Percentiles rank a stretch among this genome's conserved stretches.
These are phyloP conservation scores for Aricia agestis DNA, from an alignment of 1,140 invertebrate genomes.

Conservation along the genomic window DNA sequence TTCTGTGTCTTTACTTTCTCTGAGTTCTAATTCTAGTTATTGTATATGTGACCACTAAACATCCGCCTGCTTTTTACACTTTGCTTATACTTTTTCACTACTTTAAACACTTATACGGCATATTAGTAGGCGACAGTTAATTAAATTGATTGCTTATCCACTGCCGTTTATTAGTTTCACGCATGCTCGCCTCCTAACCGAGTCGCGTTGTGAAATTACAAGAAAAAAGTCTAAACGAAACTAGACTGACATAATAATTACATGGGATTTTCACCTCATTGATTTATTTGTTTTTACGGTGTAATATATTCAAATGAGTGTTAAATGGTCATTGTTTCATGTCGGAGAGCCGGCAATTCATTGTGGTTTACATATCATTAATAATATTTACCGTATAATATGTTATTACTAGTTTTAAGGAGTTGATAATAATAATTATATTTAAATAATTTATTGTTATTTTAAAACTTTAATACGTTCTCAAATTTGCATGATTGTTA, in stretches of 20 bases:
- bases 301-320: slow-evolving; percentile 1
- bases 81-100: not conserved
- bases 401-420: not conserved
- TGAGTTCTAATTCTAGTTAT: too few species aligned
- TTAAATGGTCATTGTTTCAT: not conserved
- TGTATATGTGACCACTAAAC: not conserved
- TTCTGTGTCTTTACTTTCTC: too few species aligned
- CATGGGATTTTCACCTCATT: slow-evolving; percentile 1
- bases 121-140: slow-evolving; percentile 20
- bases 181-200: slow-evolving; percentile 30
- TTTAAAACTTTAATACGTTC: too few species aligned
- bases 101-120: not conserved
- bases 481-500: too few species aligned
- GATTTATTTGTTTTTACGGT: not conserved
- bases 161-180: slow-evolving; percentile 34
- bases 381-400: not conserved
- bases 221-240: slow-evolving; percentile 25
- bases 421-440: too few species aligned
- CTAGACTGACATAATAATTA: slow-evolving; percentile 28
- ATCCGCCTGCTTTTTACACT: not conserved
- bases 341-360: not conserved
- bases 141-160: slow-evolving; percentile 35
- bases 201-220: slow-evolving; percentile 22
- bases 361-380: too few species aligned
- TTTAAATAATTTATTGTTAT: too few species aligned